These are phyloP conservation scores for Caenorhabditis briggsae DNA, from an alignment of 1,140 invertebrate genomes.

Conservation along the genomic window DNA sequence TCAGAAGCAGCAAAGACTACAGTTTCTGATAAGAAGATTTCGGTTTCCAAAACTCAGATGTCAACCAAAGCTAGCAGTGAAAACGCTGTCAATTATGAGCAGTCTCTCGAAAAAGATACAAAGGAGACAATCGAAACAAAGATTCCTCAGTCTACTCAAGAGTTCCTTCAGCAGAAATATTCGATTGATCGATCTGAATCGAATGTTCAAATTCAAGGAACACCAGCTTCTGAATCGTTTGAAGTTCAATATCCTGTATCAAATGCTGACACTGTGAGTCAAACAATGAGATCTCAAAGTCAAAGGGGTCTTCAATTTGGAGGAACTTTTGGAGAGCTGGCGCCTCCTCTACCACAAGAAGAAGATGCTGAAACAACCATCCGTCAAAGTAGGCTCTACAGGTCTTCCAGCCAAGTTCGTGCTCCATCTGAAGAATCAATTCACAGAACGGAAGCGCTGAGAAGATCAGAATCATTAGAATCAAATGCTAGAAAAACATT, in stretches of 20 bases:
- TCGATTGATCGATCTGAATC: conserved; percentile 24
- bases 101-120: background rate
- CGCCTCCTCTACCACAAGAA: conserved; percentile 34
- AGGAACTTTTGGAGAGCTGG: conserved; percentile 28
- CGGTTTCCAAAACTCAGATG: conserved; percentile 8
- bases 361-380: conserved; percentile 27
- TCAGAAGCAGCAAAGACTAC: conserved; percentile 36
- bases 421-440: conserved; percentile 49
- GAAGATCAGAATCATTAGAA: conserved; percentile 48
- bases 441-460: conserved; percentile 13
- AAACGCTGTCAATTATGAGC: background rate
- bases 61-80: background rate
- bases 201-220: conserved; percentile 9
- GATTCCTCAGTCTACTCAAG: background rate
- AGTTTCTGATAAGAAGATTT: background rate
- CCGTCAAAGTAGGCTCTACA: background rate
- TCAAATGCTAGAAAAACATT: conserved; percentile 19
- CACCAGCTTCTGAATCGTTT: background rate
- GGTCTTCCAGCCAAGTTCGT: conserved; percentile 33
- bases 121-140: background rate
- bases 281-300: conserved; percentile 30
- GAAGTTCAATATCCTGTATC: background rate
- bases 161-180: conserved; percentile 20
- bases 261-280: background rate
- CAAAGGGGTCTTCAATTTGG: conserved; percentile 4